Base-by-base conservation (phyloP, 2,888 invertebrate species). In the Sphaeridia pumilis region DNA sequence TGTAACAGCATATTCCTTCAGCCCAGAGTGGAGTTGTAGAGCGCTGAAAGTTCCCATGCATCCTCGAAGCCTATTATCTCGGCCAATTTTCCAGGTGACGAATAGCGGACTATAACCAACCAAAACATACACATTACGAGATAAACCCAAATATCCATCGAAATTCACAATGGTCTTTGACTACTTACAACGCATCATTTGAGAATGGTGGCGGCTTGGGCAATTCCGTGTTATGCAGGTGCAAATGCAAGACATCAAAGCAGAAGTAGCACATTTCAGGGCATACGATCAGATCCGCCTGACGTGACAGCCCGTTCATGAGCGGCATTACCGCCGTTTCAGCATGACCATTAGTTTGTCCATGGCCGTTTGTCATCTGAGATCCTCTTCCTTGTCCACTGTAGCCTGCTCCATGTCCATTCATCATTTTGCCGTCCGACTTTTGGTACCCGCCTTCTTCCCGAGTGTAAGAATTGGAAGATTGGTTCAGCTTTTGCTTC, bases 11-110 rank as follows among this genome's bases (percentile, higher is more conserved):
- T 97, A 97, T 74, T 97, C 95, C 65, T 90, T 80, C 63, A 97
- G 79, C 59, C 95, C 92, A 69, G 84, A 81, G 71, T 95, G 94
- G 68, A 97, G 80, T 71, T 87, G 87, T 83, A 94, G 87, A 52
- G 93, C 87, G 71, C 89, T 92, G 72, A 98, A 99, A 46, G 98
- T 98, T 57, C 98, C 98, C 70, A 98, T 98, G 74, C 98, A 98
- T 47, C 98, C 98, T 61, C 98, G 81, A 58, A 98, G 78, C 61
- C 92, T 82, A 69, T 88, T 84, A 70, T 94, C 94, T 70, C 87
- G 84, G 49, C 97, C 98, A 70, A 92, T 90, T 74, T 92, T 89
- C 98, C 98, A 98, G 58, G 98, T 98, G 63, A 98, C 98, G 77
- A 98, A 98, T 69, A 98, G 77, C 52, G 98, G 98, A 73, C 92